These are phyloP conservation scores for Ichneumon xanthorius DNA, from an alignment of 2,888 invertebrate genomes.

Conservation along the genomic window DNA sequence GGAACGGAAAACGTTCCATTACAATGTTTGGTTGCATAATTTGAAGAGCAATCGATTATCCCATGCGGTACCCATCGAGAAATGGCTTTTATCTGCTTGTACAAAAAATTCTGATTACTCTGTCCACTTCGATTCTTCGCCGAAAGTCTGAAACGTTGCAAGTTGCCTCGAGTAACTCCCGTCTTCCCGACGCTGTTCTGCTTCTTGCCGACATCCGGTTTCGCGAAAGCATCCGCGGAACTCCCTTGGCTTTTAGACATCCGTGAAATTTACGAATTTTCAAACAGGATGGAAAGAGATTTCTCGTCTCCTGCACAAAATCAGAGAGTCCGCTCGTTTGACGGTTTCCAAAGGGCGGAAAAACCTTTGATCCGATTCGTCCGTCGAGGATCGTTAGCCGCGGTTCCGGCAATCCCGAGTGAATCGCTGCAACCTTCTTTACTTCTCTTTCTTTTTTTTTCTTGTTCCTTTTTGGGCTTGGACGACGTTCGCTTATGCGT, in stretches of 20 bases:
- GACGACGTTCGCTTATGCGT: background rate
- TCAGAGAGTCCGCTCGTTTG: slow-evolving; percentile 24
- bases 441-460: background rate
- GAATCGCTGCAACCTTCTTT: slow-evolving; percentile 20
- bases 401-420: slow-evolving; percentile 8
- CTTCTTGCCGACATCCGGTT: background rate
- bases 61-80: too few relatives aligned
- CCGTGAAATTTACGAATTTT: slow-evolving; percentile 17
- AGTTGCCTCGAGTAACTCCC: background rate
- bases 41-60: too few relatives aligned
- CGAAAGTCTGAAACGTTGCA: too few relatives aligned
- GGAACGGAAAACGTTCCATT: too few relatives aligned
- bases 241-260: background rate
- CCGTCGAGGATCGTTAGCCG: background rate
- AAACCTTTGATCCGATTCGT: slow-evolving; percentile 27
- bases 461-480: background rate
- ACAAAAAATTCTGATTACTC: too few relatives aligned
- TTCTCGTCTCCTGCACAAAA: slow-evolving; percentile 18
- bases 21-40: too few relatives aligned
- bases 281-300: background rate
- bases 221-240: background rate
- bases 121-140: too few relatives aligned
- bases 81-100: too few relatives aligned
- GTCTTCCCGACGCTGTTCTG: background rate
- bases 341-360: slow-evolving; percentile 30